Percentiles rank a stretch among this genome's conserved stretches.
These are phyloP conservation scores for Dynastes tityus DNA, from an alignment of 2,888 invertebrate genomes.

Conservation along the genomic window DNA sequence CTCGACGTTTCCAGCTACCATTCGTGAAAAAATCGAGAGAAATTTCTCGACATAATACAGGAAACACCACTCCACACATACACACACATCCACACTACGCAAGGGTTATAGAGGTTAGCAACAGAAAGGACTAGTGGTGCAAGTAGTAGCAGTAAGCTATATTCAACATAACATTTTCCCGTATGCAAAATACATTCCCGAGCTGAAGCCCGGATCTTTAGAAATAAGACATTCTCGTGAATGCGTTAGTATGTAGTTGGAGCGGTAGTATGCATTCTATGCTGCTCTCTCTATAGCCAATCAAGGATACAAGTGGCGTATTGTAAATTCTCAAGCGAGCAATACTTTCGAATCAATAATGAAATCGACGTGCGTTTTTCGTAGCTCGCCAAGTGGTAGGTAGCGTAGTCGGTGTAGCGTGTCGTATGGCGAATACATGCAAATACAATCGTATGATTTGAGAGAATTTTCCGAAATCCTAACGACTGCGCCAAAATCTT, in stretches of 20 bases:
- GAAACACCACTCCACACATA: background rate
- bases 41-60: slow-evolving; percentile 12
- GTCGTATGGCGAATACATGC: background rate
- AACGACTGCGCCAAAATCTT: background rate
- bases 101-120: too few relatives aligned
- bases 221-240: slow-evolving; percentile 50
- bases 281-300: slow-evolving; percentile 51
- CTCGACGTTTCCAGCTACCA: slow-evolving; percentile 4
- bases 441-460: background rate
- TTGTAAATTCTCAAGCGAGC: slow-evolving; percentile 56
- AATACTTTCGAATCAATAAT: slow-evolving; percentile 59
- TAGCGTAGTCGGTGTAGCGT: background rate
- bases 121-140: too few relatives aligned
- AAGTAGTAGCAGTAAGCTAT: background rate
- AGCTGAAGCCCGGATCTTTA: slow-evolving; percentile 25
- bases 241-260: background rate
- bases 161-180: slow-evolving; percentile 45
- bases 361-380: slow-evolving; percentile 58
- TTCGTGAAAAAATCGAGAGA: background rate
- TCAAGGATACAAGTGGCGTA: slow-evolving; percentile 49
- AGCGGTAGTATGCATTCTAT: background rate
- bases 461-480: background rate
- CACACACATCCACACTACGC: background rate
- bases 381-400: slow-evolving; percentile 4
- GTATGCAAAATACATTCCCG: slow-evolving; percentile 37